Conservation (phyloP, 64 coral and sea anemone genomes). For the Trachythela sp. region DNA sequence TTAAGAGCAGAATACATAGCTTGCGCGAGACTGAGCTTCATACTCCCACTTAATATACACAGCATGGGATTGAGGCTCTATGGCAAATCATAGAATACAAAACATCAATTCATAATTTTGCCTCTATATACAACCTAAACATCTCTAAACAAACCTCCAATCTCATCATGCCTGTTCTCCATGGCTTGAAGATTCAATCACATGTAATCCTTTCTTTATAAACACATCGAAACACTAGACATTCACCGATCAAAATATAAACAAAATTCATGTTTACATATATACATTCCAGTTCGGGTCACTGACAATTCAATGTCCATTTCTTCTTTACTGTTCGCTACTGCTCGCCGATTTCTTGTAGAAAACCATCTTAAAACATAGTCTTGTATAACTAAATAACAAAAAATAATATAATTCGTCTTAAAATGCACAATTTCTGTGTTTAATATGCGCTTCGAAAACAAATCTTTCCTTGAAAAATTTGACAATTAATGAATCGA, state of each 20-base stretch:
- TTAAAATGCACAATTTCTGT: not conserved
- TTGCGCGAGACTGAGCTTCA: not conserved
- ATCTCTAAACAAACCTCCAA: not conserved
- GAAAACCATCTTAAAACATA: not conserved
- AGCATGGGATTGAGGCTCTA: not conserved
- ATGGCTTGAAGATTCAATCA: not conserved
- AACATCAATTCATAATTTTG: not conserved
- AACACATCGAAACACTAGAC: not conserved
- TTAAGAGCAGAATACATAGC: not conserved
- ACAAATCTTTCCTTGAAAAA: not conserved
- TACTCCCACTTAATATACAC: too few species aligned
- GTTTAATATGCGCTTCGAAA: not conserved
- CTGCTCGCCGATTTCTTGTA: not conserved
- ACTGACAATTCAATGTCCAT: not conserved
- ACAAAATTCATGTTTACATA: not conserved
- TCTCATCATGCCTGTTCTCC: not conserved
- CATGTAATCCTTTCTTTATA: not conserved
- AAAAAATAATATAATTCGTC: not conserved
- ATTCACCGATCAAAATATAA: not conserved
- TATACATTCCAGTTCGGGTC: not conserved
- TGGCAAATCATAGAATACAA: not conserved
- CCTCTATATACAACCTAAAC: not conserved
- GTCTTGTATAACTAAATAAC: not conserved
- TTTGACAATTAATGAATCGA: conserved; percentile 11
- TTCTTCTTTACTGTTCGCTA: not conserved